Evolutionary conservation across 2,888 invertebrate species (phyloP), one percentile per base, ranked within the genome.

Genomic region (Drosophila monieri): DNA sequence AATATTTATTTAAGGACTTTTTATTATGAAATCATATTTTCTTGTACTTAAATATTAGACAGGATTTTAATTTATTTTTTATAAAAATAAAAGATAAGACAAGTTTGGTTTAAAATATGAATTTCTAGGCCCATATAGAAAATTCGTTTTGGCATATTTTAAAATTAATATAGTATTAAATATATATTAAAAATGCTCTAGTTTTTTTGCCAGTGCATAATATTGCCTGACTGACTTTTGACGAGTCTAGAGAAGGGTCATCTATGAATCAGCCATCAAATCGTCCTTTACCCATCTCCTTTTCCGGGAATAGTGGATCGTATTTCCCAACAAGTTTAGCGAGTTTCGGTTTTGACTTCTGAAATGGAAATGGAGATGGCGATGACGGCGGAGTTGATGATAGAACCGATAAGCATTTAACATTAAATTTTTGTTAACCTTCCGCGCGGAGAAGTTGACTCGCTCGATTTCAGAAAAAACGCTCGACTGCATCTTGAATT

Each of bases 401-500:
- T 76, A 72, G 59, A 74, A 67, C 70, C 77, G 89, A 90, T 90
- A 90, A 85, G 81, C 85, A 77, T 83, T 84, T 79, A 65, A 73
- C 74, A 76, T 77, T 80, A 77, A 77, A 77, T 69, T 79, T 77
- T 78, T 79, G 75, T 86, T 84, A 86, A 84, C 79, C 80, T 85
- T 77, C 81, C 77, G 80, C 77, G 39, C 75, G 56, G 75, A 52
- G 55, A 67, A 75, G 73, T 85, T 88, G 78, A 85, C 88, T 88
- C 74, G 87, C 87, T 80, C 76, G 76, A 86, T 85, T 88, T 78
- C 76, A 51, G 74, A 76, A 80, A 80, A 80, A 89, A 88, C 83
- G 90, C 90, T 85, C 89, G 89, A 84, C 79, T 88, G 90, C 90
- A 80, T 90, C 90, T 90, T 89, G 73, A 89, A 90, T 90, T 90